Evolutionary conservation across 2,888 invertebrate species (phyloP), one percentile per base, ranked within the genome.

Genomic region (Idaea straminata): DNA sequence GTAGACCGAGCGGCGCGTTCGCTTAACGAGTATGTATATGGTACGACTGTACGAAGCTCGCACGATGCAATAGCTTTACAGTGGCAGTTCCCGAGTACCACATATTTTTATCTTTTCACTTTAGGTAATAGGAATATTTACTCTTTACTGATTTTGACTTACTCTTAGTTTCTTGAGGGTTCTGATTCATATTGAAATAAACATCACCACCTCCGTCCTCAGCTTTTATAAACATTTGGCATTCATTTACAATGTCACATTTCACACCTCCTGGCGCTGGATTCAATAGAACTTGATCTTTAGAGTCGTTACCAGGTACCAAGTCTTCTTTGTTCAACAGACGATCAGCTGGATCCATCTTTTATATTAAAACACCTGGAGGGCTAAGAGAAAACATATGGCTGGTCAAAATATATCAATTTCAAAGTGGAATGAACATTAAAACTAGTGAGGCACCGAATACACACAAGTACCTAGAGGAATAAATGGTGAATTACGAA

Each of bases 161-260:
- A 76, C 75, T 76, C 16, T 67, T 76, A 64, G 59, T 64, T 59
- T 74, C 77, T 62, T 81, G 76, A 63, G 71, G 65, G 15, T 80
- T 82, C 60, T 76, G 79, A 66, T 76, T 77, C 66, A 82, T 66
- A 68, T 81, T 85, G 36, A 77, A 72, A 65, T 81, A 80, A 5
- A 85, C 83, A 80, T 92, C 92, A 60, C 92, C 92, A 70, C 92
- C 83, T 10, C 92, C 92, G 69, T 91, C 90, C 72, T 92, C 92
- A 67, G 91, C 86, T 67, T 84, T 88, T 47, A 92, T 74, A 66
- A 92, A 89, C 78, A 87, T 86, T 76, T 90, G 85, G 72, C 89
- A 91, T 74, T 92, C 91, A 83, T 92, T 91, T 7, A 89, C 83
- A 74, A 92, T 82, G 71, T 92, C 88, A 78, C 83, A 83, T 66